Base-by-base conservation (phyloP, 2,797 vertebrate genomes). In the Orestias chungarensis region DNA sequence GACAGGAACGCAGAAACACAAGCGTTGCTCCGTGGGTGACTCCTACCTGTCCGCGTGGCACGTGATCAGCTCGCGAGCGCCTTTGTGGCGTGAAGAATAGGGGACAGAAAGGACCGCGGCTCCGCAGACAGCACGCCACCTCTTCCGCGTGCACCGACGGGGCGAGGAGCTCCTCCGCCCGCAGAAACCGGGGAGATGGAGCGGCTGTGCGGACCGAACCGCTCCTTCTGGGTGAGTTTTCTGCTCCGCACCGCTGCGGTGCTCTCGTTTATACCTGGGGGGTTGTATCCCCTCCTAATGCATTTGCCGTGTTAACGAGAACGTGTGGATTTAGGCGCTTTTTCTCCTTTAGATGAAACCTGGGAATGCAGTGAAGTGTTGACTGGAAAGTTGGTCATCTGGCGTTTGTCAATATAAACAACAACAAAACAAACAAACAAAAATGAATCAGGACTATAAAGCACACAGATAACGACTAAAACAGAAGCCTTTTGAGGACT, bases 221-320 rank as follows among this genome's bases (percentile, higher is more conserved):
- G 87, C 35, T 90, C 90, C 17, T 94, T 95, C 83, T 95, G 94
- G 94, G 94, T 95, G 81, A 93, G 90, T 89, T 4, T 18, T 23
- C 33, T 29, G 27, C 4, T 25, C n/a, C 8, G 8, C 4, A 1
- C 49, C 15, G 33, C 35, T 3, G 47, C 17, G 17, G 54, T 14
- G n/a, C n/a, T n/a, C n/a, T n/a, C n/a, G n/a, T n/a, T n/a, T n/a
- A n/a, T n/a, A n/a, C n/a, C n/a, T n/a, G n/a, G n/a, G n/a, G n/a
- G n/a, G n/a, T n/a, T n/a, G n/a, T n/a, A n/a, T n/a, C n/a, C n/a
- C 54, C 3, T 9, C 17, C 29, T 57, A 33, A 33, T 20, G 29
- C 31, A 9, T 33, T 57, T 33, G 23, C 17, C 31, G 18, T 9
- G 55, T 57, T 23, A 35, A 33, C 55, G 11, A 33, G 55, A 2